Evolutionary conservation across 2,113 vertebrate genomes (phyloP).

Genomic region (Podarcis raffonei): DNA sequence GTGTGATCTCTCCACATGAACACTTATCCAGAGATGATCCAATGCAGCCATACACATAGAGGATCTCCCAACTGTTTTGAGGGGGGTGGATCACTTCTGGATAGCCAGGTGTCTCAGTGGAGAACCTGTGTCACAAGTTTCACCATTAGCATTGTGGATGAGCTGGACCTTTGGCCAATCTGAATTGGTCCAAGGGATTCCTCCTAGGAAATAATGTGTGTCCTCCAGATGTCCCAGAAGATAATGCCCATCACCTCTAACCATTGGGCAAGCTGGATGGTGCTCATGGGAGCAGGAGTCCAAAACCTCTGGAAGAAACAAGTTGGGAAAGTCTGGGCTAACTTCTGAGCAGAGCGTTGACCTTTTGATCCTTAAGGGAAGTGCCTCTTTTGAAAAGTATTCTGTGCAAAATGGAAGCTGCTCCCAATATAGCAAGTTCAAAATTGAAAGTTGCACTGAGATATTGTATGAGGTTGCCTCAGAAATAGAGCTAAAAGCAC

Average conservation of each 20-base stretch:
- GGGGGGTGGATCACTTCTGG: not conserved
- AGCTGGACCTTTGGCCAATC: not conserved
- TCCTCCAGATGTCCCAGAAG: not conserved
- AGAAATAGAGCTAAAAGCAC: constrained; percentile 31
- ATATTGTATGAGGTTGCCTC: constrained; percentile 48
- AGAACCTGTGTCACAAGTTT: not conserved
- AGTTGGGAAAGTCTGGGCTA: not conserved
- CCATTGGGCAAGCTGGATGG: too few relatives aligned
- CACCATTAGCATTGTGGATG: not conserved
- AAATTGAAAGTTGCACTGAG: constrained; percentile 12
- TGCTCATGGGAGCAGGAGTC: too few relatives aligned
- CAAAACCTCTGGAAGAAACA: too few relatives aligned
- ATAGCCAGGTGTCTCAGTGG: not conserved
- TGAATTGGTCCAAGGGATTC: not conserved
- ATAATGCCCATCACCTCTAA: not conserved
- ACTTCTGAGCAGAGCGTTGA: not conserved
- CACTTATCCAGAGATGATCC: not conserved
- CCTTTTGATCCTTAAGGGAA: not conserved
- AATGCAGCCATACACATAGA: not conserved
- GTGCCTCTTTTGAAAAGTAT: not conserved
- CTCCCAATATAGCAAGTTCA: not conserved
- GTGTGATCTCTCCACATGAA: not conserved
- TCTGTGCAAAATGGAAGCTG: not conserved
- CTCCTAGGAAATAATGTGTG: not conserved
- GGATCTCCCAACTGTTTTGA: not conserved